phyloP scores from a whole-genome alignment of 30 jellyfish, hydroid and myxozoan species.

The Aurelia aurita region DNA sequence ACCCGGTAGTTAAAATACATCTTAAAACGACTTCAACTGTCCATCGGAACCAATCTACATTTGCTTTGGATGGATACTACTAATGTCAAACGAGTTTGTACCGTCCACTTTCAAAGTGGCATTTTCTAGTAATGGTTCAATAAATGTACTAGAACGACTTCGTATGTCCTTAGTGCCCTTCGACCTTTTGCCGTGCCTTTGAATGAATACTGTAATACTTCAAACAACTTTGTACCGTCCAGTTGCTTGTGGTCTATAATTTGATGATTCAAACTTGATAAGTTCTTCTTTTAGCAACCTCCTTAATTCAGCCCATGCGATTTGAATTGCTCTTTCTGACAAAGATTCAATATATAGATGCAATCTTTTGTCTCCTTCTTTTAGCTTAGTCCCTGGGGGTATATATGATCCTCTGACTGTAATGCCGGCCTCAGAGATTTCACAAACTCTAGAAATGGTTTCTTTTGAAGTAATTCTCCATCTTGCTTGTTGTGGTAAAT shows the following conservation, averaged over 20 bases:
- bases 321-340: conserved; percentile 93
- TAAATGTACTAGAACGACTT: too few relatives aligned
- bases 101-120: too few relatives aligned
- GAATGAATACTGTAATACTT: background rate
- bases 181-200: too few relatives aligned
- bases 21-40: too few relatives aligned
- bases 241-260: conserved; percentile 84
- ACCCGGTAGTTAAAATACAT: too few relatives aligned
- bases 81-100: too few relatives aligned
- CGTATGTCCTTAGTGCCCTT: too few relatives aligned
- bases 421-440: conserved; percentile 96
- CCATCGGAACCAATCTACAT: too few relatives aligned
- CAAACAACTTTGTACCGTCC: conserved; percentile 95
- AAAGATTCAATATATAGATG: conserved; percentile 92
- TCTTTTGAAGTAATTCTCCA: conserved; percentile 99
- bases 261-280: conserved; percentile 80
- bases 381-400: conserved; percentile 88
- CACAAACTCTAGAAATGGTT: conserved; percentile 89
- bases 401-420: conserved; percentile 97
- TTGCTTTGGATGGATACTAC: too few relatives aligned
- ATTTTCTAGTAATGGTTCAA: too few relatives aligned
- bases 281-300: conserved; percentile 95
- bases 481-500: conserved; percentile 99
- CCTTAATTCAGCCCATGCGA: conserved; percentile 96
- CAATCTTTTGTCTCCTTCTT: conserved; percentile 85